Base-by-base conservation (phyloP, 2,888 invertebrate species). In the Hymenopus coronatus region DNA sequence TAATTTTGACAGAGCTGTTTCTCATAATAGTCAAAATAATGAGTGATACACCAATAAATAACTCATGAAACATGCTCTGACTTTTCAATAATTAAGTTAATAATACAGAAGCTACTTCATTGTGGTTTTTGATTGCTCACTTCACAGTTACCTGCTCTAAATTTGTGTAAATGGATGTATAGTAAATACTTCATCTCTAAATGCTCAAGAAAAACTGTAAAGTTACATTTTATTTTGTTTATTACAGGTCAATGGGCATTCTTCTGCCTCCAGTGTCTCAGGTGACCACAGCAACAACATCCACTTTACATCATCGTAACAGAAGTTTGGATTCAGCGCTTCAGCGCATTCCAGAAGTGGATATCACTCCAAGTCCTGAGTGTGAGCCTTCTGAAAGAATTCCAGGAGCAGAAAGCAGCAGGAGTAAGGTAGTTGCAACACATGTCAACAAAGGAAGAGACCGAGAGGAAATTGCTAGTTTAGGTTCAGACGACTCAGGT, bases 271-370 rank as follows among this genome's bases (percentile, higher is more conserved):
- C 95, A 70, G 94, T 95, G 89, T 93, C 95, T 33, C 95, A 95
- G 92, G 94, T 94, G 89, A 94, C 94, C 82, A 93, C 93, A 88
- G 93, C 93, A 33, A 93, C 94, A 28, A 93, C 93, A 89, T 91
- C 93, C 84, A 94, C 96, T 91, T 95, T 96, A 92, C 97, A 97
- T 93, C 98, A 98, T 94, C 96, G 98, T 92, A 98, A 98, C 94
- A 96, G 98, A 91, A 98, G 98, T 93, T 94, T 98, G 93, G 98
- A 98, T 93, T 98, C 98, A 89, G 98, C 97, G 90, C 95, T 98
- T 91, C 98, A 98, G 93, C 95, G 97, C 93, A 98, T 98, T 93
- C 98, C 98, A 90, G 98, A 98, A 94, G 97, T 96, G 92, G 96
- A 97, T 94, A 94, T 95, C 15, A 95, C 95, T 25, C 95, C 95